Percentiles rank a stretch among this genome's conserved stretches.
Evolutionary conservation across 2,888 invertebrate genomes (phyloP).

Genomic region (Andrena bucephala): DNA sequence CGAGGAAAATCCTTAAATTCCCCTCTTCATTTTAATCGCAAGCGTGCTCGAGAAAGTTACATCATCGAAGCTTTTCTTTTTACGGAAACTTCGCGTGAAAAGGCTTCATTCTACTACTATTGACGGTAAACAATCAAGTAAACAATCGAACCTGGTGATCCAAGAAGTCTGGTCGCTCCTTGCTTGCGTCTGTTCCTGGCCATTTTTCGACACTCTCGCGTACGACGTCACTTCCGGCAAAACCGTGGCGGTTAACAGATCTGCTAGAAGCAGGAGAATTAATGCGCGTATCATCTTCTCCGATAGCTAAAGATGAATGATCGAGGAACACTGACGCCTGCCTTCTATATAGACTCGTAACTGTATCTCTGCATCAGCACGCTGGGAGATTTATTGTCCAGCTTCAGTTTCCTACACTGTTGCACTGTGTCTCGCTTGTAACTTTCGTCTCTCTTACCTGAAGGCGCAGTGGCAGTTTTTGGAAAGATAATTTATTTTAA

Average conservation of each 20-base stretch:
- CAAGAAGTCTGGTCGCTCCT: slow-evolving; percentile 50
- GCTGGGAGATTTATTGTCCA: slow-evolving; percentile 64
- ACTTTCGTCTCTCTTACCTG: neutral
- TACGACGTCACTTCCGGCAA: slow-evolving; percentile 75
- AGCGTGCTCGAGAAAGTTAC: too few relatives aligned
- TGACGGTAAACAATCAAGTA: neutral
- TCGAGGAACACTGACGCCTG: slow-evolving; percentile 7
- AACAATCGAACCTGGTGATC: slow-evolving; percentile 61
- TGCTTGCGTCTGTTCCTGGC: slow-evolving; percentile 46
- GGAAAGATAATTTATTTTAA: too few relatives aligned
- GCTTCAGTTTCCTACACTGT: neutral
- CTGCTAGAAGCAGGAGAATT: slow-evolving; percentile 46
- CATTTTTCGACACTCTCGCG: slow-evolving; percentile 76
- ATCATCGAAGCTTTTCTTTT: too few relatives aligned
- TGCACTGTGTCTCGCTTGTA: neutral
- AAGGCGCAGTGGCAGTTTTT: neutral
- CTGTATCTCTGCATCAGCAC: slow-evolving; percentile 68
- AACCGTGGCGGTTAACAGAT: slow-evolving; percentile 37
- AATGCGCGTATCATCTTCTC: slow-evolving; percentile 66
- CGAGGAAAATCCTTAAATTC: too few relatives aligned
- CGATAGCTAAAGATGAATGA: slow-evolving; percentile 63
- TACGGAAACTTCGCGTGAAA: too few relatives aligned
- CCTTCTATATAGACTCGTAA: slow-evolving; percentile 78
- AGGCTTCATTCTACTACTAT: too few relatives aligned
- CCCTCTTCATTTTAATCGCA: too few relatives aligned